Conservation (phyloP, 2,113 vertebrate genomes). For the Hyperoodon ampullatus region DNA sequence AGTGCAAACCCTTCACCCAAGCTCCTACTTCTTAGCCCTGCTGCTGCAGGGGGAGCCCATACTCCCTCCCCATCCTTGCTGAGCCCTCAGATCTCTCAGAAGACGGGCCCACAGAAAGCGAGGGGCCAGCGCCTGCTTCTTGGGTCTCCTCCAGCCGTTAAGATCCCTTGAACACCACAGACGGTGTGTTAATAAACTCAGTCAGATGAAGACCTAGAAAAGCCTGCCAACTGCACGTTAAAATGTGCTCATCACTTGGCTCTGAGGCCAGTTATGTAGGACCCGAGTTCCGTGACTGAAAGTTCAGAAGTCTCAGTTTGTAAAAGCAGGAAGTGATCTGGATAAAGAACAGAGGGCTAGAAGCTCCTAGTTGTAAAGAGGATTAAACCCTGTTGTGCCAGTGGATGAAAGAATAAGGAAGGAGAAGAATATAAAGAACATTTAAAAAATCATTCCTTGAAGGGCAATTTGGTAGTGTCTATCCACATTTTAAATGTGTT, state of each 20-base stretch:
- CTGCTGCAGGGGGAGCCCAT: neutral
- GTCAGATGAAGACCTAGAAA: neutral
- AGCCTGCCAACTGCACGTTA: accelerated
- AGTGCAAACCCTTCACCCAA: neutral
- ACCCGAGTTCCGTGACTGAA: neutral
- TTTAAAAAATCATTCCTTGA: neutral
- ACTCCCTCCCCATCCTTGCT: neutral
- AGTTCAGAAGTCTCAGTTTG: neutral
- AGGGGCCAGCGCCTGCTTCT: neutral
- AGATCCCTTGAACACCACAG: too few relatives aligned
- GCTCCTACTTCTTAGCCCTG: neutral
- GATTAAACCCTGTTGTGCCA: neutral
- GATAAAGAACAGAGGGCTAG: neutral
- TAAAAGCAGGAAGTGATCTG: neutral
- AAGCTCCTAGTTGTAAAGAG: accelerated
- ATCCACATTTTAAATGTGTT: neutral
- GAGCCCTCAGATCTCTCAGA: neutral
- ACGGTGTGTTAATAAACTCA: neutral
- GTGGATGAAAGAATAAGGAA: neutral
- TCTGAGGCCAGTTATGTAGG: neutral
- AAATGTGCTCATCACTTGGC: neutral
- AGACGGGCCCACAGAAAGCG: neutral
- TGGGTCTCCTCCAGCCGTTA: neutral
- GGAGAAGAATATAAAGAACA: neutral
- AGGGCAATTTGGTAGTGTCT: neutral